Evolutionary conservation across 2,113 vertebrate genomes (phyloP), one percentile per base, ranked within the genome.

Genomic region (Spea multiplicata): DNA sequence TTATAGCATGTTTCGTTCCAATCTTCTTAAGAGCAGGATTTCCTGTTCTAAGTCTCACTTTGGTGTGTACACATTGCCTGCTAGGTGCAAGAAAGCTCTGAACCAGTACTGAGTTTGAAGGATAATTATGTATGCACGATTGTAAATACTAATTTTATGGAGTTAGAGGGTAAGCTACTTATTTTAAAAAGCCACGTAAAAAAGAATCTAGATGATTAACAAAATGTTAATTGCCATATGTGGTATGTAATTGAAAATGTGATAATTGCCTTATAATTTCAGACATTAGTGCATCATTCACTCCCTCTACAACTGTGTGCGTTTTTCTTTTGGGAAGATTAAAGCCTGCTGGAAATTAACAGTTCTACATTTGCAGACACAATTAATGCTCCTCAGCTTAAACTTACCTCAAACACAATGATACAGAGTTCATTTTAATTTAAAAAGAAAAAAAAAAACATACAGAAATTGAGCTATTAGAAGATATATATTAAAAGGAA

Each of bases 171-270:
- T 86, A 84, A 84, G 73, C 47, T 82, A 81, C 84, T 84, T 89
- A 45, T 61, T 83, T 86, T 83, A 85, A 68, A 86, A 88, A 84
- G 14, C 83, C 16, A 86, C 62, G 82, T 86, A 59, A 90, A 86
- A 83, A 52, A 46, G 9, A 17, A 84, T 83, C 44, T 57, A 73
- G 50, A 74, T 86, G 68, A 88, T 86, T 87, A 87, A 80, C 76
- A 87, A 87, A 87, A 85, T 86, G 10, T 82, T 87, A 88, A 85
- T 84, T 88, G 62, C 75, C 61, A 87, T 86, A 85, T 82, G 16
- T 46, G 69, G 13, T 82, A 83, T 4, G 0, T 83, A 85, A 84
- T 83, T 85, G 81, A 86, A 88, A 90, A 88, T 80, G 47, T 84
- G 74, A 84, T 86, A 85, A 85, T 74, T 85, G 8, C 74, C 78